These are phyloP conservation scores for Notospermus geniculatus DNA, from an alignment of 1,140 invertebrate species.

Conservation along the genomic window DNA sequence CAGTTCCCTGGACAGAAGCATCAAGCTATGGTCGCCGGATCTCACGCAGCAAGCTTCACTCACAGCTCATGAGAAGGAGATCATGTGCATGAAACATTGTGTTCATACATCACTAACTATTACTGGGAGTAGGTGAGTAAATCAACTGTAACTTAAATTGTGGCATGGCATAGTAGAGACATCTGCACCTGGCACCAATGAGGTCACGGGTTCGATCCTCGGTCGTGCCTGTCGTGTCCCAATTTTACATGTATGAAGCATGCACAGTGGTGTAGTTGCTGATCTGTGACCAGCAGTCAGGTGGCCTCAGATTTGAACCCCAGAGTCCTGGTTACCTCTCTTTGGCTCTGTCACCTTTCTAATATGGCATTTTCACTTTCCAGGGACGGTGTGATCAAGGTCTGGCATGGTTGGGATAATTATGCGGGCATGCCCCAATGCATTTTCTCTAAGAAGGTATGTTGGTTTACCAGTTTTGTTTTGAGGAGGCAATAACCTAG, in stretches of 20 bases:
- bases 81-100: constrained; percentile 31
- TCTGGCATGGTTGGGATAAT: constrained; percentile 24
- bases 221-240: too few species aligned
- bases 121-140: constrained; percentile 42
- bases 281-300: too few species aligned
- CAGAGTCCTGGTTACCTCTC: too few species aligned
- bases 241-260: too few species aligned
- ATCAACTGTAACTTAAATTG: too few species aligned
- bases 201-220: too few species aligned
- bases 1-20: constrained; percentile 35
- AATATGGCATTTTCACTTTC: constrained; percentile 9
- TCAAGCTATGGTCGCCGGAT: constrained; percentile 40
- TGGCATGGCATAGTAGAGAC: too few species aligned
- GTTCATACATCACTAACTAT: constrained; percentile 19
- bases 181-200: too few species aligned
- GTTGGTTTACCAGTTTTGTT: neutral
- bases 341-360: too few species aligned
- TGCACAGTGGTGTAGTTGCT: too few species aligned
- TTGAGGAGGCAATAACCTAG: neutral
- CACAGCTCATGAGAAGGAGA: constrained; percentile 32
- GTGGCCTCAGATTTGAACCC: too few species aligned
- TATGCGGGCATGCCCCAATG: neutral
- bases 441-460: neutral
- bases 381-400: constrained; percentile 37
- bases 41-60: constrained; percentile 17